Evolutionary conservation across 2,113 vertebrate species (phyloP).

Genomic region (Rhadina sibilatrix): DNA sequence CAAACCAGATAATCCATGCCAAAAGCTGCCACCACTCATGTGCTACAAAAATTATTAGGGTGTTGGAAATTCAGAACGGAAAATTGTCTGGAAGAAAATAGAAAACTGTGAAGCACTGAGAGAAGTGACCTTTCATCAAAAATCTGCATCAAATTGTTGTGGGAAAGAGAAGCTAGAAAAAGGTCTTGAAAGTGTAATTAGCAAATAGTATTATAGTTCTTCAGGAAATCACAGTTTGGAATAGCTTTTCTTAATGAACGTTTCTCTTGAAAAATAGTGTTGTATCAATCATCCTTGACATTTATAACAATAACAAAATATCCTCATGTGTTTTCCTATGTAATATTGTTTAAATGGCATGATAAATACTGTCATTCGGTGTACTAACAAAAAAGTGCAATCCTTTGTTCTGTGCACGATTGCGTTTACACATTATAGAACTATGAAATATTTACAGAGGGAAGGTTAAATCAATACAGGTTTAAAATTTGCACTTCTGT

Average conservation of each 20-base stretch:
- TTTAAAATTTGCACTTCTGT: conserved; percentile 74
- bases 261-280: conserved; percentile 28
- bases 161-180: not conserved
- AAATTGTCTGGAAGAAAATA: not conserved
- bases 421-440: conserved; percentile 67
- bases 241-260: not conserved
- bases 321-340: conserved; percentile 18
- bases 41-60: not conserved
- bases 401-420: conserved; percentile 64
- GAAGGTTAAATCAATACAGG: conserved; percentile 78
- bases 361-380: conserved; percentile 59
- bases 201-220: not conserved
- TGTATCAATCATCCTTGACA: conserved; percentile 23
- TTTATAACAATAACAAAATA: conserved; percentile 36
- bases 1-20: not conserved
- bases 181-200: not conserved
- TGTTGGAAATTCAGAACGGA: not conserved
- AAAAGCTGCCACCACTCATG: not conserved
- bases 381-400: conserved; percentile 31
- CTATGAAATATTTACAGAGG: conserved; percentile 77
- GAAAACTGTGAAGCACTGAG: not conserved
- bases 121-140: not conserved
- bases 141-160: not conserved
- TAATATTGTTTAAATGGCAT: conserved; percentile 60
- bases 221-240: conserved; percentile 11